These are phyloP conservation scores for Mormyrops boulengeri DNA, from an alignment of 2,797 vertebrate genomes.

Conservation along the genomic window DNA sequence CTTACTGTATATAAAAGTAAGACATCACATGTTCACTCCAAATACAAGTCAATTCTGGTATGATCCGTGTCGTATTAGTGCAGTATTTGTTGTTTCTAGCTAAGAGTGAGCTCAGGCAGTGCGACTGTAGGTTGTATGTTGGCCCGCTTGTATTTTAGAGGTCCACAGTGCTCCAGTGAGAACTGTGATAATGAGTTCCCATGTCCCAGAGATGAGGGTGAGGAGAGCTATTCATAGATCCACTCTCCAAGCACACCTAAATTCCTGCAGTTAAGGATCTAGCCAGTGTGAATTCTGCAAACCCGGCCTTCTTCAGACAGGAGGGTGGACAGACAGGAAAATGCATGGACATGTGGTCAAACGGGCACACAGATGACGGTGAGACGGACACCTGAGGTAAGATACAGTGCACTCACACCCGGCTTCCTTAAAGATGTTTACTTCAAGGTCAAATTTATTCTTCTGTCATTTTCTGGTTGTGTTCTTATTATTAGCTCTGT, in stretches of 20 bases:
- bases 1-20: not conserved
- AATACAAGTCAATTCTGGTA: not conserved
- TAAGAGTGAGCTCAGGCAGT: not conserved
- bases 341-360: not conserved
- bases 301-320: not conserved
- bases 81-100: not conserved
- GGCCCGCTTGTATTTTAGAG: not conserved
- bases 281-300: not conserved
- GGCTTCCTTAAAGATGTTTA: not conserved
- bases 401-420: not conserved
- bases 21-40: not conserved
- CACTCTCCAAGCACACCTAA: constrained; percentile 5
- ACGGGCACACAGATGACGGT: not conserved
- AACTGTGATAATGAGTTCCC: constrained; percentile 55
- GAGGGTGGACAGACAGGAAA: not conserved
- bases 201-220: constrained; percentile 40
- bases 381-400: not conserved
- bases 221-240: constrained; percentile 28
- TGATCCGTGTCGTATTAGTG: not conserved
- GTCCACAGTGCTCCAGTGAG: constrained; percentile 42
- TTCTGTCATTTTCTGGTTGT: not conserved
- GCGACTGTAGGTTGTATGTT: not conserved
- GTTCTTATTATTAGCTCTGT: not conserved
- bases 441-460: not conserved
- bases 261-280: constrained; percentile 13